Evolutionary conservation across 2,888 invertebrate species (phyloP).

Genomic region (Orchesella flavescens): DNA sequence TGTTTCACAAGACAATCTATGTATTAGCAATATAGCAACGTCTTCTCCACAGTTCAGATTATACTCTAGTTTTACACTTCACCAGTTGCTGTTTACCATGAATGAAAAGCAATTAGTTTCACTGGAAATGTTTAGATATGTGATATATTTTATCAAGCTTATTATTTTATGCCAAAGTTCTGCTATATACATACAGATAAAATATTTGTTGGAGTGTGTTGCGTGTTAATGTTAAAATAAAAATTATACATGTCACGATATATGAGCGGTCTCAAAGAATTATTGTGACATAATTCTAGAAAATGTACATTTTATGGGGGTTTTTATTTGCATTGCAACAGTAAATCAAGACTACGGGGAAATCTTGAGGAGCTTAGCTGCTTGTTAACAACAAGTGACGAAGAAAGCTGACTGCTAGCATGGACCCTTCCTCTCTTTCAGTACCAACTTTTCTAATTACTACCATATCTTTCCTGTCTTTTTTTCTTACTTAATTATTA

Average conservation of each 20-base stretch:
- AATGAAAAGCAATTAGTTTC: not conserved
- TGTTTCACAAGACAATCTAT: not conserved
- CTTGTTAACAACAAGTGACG: slow-evolving; percentile 59
- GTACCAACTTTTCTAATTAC: not conserved
- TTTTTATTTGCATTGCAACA: slow-evolving; percentile 48
- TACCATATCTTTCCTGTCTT: not conserved
- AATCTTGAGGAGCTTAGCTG: slow-evolving; percentile 62
- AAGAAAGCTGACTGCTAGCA: slow-evolving; percentile 60
- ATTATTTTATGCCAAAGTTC: slow-evolving; percentile 24
- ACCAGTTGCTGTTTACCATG: not conserved
- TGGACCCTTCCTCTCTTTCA: slow-evolving; percentile 5
- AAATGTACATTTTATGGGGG: slow-evolving; percentile 5
- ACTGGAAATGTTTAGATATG: not conserved
- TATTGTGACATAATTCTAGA: not conserved
- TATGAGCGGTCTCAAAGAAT: not conserved
- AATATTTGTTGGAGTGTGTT: slow-evolving; percentile 2
- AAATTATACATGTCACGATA: not conserved
- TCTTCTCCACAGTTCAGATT: not conserved
- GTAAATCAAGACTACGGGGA: slow-evolving; percentile 54
- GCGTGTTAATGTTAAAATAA: not conserved
- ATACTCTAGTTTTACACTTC: not conserved
- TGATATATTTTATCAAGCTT: slow-evolving; percentile 32
- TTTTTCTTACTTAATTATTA: not conserved
- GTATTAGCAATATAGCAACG: not conserved
- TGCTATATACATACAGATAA: slow-evolving; percentile 11